phyloP scores from a whole-genome alignment of 2,797 vertebrate genomes.

The Sarcoramphus papa region DNA sequence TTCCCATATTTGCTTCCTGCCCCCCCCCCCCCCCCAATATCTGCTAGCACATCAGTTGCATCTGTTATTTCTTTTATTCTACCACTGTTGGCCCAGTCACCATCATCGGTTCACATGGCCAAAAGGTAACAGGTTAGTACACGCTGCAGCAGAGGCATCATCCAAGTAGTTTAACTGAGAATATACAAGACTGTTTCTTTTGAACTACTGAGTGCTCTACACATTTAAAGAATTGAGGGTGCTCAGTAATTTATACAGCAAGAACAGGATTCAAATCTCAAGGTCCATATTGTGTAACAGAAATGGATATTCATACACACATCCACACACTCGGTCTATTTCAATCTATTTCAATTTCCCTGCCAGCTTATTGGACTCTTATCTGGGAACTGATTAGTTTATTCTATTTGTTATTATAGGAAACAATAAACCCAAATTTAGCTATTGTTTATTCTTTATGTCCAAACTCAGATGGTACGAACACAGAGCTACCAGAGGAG shows the following conservation, averaged over 20 bases:
- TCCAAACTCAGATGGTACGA: background rate
- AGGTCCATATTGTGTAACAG: fast-evolving
- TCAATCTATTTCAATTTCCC: background rate
- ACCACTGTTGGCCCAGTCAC: background rate
- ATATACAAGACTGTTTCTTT: background rate
- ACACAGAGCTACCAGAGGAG: background rate
- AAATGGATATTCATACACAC: background rate
- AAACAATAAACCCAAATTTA: background rate
- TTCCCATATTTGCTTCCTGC: background rate
- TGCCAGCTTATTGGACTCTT: background rate
- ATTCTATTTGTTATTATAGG: background rate
- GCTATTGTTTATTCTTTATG: background rate
- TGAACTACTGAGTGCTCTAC: background rate
- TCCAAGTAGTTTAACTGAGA: background rate
- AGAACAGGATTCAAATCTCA: background rate
- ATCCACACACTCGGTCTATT: background rate
- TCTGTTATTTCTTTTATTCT: background rate
- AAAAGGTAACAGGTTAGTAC: background rate
- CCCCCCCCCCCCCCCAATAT: background rate
- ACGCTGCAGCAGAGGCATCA: background rate
- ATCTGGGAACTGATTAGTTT: background rate
- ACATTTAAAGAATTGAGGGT: background rate
- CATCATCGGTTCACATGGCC: fast-evolving
- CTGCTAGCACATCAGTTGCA: background rate
- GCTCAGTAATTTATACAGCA: background rate